A percentile compares a stretch with the other conserved stretches of the same genome.
These are phyloP conservation scores for Grammomys dolichurus DNA, from an alignment of 2,113 vertebrate species.

Conservation along the genomic window DNA sequence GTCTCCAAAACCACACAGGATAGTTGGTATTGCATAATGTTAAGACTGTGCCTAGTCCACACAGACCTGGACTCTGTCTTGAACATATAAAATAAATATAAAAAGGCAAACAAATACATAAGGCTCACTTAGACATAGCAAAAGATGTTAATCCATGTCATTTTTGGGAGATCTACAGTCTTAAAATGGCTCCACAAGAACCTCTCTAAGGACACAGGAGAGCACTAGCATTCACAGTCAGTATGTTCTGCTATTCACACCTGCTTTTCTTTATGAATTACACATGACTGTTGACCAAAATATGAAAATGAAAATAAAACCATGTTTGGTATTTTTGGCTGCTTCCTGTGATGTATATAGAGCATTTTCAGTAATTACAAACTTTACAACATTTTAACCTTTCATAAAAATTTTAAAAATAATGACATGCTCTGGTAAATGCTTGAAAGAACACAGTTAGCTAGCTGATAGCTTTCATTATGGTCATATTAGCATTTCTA, in stretches of 20 bases:
- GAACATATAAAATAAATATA: neutral
- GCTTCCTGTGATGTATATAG: neutral
- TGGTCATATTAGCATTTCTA: neutral
- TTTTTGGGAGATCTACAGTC: neutral
- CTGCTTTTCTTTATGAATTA: neutral
- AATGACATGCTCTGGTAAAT: neutral
- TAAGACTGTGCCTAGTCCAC: too few relatives aligned
- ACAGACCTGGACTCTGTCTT: neutral
- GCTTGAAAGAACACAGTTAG: neutral
- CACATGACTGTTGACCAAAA: neutral
- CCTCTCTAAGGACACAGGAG: neutral
- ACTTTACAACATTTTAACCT: neutral
- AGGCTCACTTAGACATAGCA: neutral
- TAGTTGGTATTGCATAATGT: neutral
- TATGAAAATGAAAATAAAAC: neutral
- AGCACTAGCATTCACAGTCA: neutral
- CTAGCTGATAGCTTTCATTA: neutral
- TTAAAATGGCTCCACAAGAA: neutral
- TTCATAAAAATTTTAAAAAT: conserved; percentile 10
- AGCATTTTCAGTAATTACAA: neutral
- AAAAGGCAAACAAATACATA: neutral
- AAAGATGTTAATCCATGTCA: neutral
- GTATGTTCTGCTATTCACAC: neutral
- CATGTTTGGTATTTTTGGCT: neutral
- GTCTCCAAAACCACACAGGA: neutral